Evolutionary conservation across 1,140 invertebrate genomes (phyloP).

Genomic region (Brachionus sp.): DNA sequence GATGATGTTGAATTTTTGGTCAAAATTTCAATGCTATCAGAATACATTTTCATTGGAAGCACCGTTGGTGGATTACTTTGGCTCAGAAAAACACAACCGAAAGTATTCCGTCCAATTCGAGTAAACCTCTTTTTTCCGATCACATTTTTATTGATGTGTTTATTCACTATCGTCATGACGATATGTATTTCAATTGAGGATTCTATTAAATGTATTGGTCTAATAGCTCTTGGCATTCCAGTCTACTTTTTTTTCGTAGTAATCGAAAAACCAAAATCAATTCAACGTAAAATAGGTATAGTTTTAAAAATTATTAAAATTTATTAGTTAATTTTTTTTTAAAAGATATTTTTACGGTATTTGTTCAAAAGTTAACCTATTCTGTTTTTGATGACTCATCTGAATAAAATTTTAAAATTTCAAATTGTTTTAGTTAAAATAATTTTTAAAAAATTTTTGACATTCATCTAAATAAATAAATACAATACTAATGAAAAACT

Average conservation of each 20-base stretch:
- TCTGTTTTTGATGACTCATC: conserved; percentile 44
- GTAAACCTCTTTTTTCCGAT: conserved; percentile 41
- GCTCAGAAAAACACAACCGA: conserved; percentile 52
- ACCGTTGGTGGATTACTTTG: conserved; percentile 56
- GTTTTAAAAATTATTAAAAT: neutral
- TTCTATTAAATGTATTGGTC: neutral
- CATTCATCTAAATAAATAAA: neutral
- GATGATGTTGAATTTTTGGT: conserved; percentile 18
- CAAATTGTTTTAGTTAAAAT: neutral
- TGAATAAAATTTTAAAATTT: neutral
- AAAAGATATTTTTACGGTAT: conserved; percentile 7
- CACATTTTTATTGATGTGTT: neutral
- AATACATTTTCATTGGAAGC: conserved; percentile 58
- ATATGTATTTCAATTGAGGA: neutral
- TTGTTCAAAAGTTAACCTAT: conserved; percentile 39
- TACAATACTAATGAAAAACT: neutral
- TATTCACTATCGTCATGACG: neutral
- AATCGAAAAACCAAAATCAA: conserved; percentile 13
- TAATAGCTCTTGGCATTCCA: conserved; percentile 4
- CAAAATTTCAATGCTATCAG: conserved; percentile 31
- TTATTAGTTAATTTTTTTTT: neutral
- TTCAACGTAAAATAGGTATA: conserved; percentile 30
- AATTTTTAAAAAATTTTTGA: neutral
- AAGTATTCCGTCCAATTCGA: conserved; percentile 53
- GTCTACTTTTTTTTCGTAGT: conserved; percentile 28